Evolutionary conservation across 1,140 invertebrate genomes (phyloP), one percentile per base, ranked within the genome.

Genomic region (Leptinotarsa lineolata): DNA sequence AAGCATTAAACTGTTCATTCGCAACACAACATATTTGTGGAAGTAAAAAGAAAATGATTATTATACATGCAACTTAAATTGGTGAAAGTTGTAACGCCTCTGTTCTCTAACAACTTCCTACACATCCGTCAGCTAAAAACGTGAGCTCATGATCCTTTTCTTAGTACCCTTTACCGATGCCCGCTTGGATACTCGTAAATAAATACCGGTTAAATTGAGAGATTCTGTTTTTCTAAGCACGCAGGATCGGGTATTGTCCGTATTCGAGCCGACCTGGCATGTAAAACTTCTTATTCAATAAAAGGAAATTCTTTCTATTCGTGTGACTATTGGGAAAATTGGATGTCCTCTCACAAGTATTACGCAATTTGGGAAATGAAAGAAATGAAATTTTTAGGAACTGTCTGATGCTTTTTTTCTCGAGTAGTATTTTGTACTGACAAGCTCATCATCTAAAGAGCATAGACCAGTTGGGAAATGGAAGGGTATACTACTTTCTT

Each of bases 41-140:
- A 39, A 39, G 30, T 39, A 11, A 39, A 39, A 39, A 39, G 30
- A 8, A 39, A 39, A 39, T 39, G 2, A 0, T 11, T 39, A 39
- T 39, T 11, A 39, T 39, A 8, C 2, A 39, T 39, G 8, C 30
- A 11, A 39, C 30, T 39, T 39, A 39, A 39, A 11, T 11, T 39
- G 30, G 11, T 11, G 8, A 39, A 11, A 39, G 30, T 39, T 39
- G 30, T 39, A 39, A 11, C 30, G 30, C 30, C 30, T 39, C 30
- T 39, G 30, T 39, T 39, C 30, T 8, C 73, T 74, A 73, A 76
- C 75, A 74, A 71, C 64, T 70, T 72, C 68, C 60, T 54, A 76
- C 70, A 74, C 60, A 76, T 73, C 72, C 74, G 58, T 70, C 30
- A 39, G 30, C 30, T 39, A 65, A 72, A 72, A 71, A 73, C 65